A percentile compares a stretch with the other conserved stretches of the same genome.
Conservation (phyloP, 1,140 invertebrate species). For the Daktulosphaira vitifoliae region DNA sequence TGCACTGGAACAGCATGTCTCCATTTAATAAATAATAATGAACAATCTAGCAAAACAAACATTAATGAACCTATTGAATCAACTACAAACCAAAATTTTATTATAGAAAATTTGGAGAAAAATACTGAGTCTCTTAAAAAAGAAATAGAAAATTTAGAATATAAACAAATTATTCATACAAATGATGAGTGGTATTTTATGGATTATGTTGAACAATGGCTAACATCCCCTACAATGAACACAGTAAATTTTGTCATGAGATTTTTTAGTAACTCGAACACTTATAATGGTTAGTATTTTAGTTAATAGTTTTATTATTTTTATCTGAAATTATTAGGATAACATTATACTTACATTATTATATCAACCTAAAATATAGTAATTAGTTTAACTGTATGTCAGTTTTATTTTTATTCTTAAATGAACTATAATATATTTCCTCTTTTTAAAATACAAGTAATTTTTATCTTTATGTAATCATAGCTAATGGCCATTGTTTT, state of each 20-base stretch:
- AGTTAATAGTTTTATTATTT: no score
- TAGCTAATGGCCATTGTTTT: no score
- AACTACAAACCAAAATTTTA: no score
- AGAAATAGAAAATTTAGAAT: not conserved
- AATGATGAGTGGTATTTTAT: not conserved
- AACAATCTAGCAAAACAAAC: not conserved
- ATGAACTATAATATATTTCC: no score
- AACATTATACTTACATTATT: no score
- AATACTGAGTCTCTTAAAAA: not conserved
- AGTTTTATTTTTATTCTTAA: no score
- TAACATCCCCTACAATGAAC: constrained; percentile 2
- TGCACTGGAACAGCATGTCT: constrained; percentile 14
- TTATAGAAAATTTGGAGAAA: not conserved
- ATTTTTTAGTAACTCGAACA: not conserved
- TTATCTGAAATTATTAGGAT: no score
- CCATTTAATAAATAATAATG: not conserved
- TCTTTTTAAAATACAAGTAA: no score
- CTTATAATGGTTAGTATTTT: not conserved
- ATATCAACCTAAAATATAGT: no score
- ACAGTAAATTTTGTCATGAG: not conserved
- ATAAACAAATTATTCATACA: no score
- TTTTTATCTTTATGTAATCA: no score
- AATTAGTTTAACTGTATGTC: no score
- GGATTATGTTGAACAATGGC: not conserved
- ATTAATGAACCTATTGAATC: not conserved